Percentiles rank a stretch among this genome's conserved stretches.
phyloP scores from a whole-genome alignment of 2,888 invertebrate genomes.

The Limnephilus lunatus region DNA sequence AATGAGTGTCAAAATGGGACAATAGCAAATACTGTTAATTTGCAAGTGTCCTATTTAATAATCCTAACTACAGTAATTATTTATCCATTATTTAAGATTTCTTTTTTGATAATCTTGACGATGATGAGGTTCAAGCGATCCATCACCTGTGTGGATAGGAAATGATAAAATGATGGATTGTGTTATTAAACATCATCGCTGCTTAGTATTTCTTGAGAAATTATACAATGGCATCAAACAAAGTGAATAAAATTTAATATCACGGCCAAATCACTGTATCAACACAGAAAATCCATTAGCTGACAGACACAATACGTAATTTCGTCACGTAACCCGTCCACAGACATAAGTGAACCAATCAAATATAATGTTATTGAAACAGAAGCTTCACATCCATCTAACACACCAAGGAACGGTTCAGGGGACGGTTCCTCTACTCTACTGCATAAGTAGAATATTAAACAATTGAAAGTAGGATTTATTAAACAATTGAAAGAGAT shows the following conservation, averaged over 20 bases:
- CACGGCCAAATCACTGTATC: background rate
- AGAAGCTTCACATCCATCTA: background rate
- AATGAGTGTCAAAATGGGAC: background rate
- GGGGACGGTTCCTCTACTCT: no score
- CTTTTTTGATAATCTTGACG: background rate
- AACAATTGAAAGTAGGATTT: background rate
- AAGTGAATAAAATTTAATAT: background rate
- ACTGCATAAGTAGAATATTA: background rate
- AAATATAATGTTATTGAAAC: background rate
- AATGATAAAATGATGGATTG: background rate
- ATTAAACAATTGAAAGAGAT: background rate
- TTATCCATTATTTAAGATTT: background rate
- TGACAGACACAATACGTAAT: background rate
- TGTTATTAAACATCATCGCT: background rate
- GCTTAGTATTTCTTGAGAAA: background rate
- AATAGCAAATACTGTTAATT: background rate
- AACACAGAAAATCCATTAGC: background rate
- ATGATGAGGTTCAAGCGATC: background rate
- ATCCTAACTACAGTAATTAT: background rate
- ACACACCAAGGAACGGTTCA: background rate
- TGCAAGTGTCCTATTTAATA: background rate
- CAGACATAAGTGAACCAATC: background rate
- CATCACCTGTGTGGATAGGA: background rate
- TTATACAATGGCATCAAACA: background rate
- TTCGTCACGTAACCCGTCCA: background rate